These are phyloP conservation scores for Verasper variegatus DNA, from an alignment of 2,113 vertebrate genomes.

Conservation along the genomic window DNA sequence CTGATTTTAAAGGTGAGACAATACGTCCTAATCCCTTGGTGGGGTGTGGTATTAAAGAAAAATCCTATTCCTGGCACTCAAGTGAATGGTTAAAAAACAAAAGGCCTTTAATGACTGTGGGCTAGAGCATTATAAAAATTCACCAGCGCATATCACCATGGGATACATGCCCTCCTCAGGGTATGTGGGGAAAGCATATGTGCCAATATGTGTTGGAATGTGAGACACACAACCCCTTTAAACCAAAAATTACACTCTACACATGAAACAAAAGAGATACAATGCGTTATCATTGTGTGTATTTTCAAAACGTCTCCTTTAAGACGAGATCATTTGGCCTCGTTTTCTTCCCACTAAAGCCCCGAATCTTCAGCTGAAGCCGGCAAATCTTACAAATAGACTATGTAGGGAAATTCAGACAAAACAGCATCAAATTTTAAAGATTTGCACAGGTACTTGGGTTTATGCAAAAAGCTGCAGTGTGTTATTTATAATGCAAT, in stretches of 20 bases:
- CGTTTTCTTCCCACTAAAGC: slow-evolving; percentile 7
- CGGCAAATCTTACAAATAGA: slow-evolving; percentile 34
- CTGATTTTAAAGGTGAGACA: neutral
- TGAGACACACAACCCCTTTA: neutral
- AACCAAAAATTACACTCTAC: neutral
- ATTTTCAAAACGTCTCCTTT: slow-evolving; percentile 4
- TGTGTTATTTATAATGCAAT: slow-evolving; percentile 56
- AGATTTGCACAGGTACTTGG: slow-evolving; percentile 2
- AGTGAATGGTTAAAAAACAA: neutral
- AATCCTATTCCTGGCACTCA: neutral
- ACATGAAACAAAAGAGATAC: neutral
- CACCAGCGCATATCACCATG: neutral
- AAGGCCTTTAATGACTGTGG: neutral
- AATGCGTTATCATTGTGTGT: neutral
- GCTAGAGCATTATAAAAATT: neutral
- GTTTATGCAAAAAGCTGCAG: neutral
- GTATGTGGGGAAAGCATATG: neutral
- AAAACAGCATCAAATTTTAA: neutral
- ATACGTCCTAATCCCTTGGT: neutral
- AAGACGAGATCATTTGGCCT: slow-evolving; percentile 6
- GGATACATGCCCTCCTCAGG: neutral
- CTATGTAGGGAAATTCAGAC: neutral
- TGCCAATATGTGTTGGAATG: neutral
- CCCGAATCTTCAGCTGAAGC: slow-evolving; percentile 9
- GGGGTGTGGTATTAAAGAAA: neutral